Evolutionary conservation across 37 sponge, comb jelly and placozoan genomes (phyloP), one percentile per base, ranked within the genome.

Genomic region (Beroe ovata): DNA sequence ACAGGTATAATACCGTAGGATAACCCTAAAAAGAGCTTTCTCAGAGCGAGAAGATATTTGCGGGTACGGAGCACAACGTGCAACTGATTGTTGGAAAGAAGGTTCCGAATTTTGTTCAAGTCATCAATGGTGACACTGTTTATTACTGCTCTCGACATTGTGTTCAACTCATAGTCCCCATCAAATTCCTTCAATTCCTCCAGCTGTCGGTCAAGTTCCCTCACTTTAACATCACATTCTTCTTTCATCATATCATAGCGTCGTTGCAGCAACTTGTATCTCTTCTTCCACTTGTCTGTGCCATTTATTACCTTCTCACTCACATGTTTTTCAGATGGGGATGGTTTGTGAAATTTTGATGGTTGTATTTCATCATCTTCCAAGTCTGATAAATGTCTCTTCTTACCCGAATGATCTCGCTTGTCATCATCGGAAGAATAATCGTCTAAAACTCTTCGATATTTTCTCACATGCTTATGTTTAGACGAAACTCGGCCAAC

Each of bases 121-220:
- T 69, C 71, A 2, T 32, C 38, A 36, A 69, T 69, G 4, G 38
- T 69, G 3, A 34, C 71, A 20, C 71, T 69, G 71, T 69, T 69
- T 16, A 69, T 36, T 11, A 69, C 25, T 8, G 36, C 4, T 19
- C 20, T 69, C 1, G 71, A 69, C 8, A 69, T 21, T 16, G 6
- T 4, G 6, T 21, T 16, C 8, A 62, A 16, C 3, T 62, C 21
- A 16, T 62, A 62, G 23, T 62, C 63, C 8, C 28, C 63, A 62
- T 62, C 63, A 4, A 21, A 8, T 16, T 62, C 63, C 29, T 62
- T 25, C 23, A 21, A 20, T 23, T 62, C 63, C 8, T 62, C 20
- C 8, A 62, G 63, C 63, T 62, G 63, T 4, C 4, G 23, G 4
- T 16, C 20, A 14, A 62, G 29, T 28, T 28, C 63, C 63, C 63